These are phyloP conservation scores for Hassar affinis DNA, from an alignment of 2,113 vertebrate genomes.

Conservation along the genomic window DNA sequence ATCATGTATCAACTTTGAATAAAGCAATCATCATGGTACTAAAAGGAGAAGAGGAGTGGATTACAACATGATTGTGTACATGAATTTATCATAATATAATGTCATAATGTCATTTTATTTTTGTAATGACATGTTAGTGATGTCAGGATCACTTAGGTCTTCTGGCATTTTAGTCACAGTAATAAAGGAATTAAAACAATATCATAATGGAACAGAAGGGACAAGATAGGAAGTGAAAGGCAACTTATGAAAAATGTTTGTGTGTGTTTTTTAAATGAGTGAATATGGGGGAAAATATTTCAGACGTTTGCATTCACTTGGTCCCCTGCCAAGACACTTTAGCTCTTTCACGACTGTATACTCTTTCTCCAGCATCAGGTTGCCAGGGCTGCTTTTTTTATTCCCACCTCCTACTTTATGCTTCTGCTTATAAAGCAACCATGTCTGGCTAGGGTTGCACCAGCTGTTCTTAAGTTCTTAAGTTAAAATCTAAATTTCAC, in stretches of 20 bases:
- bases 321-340: slow-evolving; percentile 28
- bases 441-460: slow-evolving; percentile 10
- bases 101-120: neutral
- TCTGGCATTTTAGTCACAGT: neutral
- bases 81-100: neutral
- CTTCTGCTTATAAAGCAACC: slow-evolving; percentile 35
- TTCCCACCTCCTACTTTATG: slow-evolving; percentile 25
- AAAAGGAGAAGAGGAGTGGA: neutral
- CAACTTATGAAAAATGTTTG: neutral
- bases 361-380: slow-evolving; percentile 43
- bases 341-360: slow-evolving; percentile 39
- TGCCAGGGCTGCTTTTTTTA: slow-evolving; percentile 27
- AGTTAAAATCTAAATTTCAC: slow-evolving; percentile 30
- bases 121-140: slow-evolving; percentile 1
- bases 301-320: neutral
- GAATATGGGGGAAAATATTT: neutral
- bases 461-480: slow-evolving; percentile 6
- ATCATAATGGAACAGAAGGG: neutral
- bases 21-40: slow-evolving; percentile 24
- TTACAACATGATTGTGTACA: neutral
- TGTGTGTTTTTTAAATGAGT: slow-evolving; percentile 1
- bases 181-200: neutral
- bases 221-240: neutral
- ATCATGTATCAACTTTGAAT: slow-evolving; percentile 35
- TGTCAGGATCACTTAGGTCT: neutral